Conservation (phyloP, 2,113 vertebrate species). For the Vombatus ursinus region DNA sequence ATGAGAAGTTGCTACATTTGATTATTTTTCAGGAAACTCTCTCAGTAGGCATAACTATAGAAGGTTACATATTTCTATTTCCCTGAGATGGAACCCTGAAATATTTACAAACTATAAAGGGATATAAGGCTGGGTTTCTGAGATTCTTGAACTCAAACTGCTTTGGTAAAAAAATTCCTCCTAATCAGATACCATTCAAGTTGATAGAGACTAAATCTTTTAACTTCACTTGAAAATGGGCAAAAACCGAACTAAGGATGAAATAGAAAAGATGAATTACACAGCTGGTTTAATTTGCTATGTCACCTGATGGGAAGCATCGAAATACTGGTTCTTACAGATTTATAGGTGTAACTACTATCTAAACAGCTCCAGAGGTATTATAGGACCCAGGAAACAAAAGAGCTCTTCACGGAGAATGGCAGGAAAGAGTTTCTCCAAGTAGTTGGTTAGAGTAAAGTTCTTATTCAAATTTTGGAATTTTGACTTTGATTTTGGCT, state of each 20-base stretch:
- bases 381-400: neutral
- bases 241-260: slow-evolving; percentile 51
- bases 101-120: slow-evolving; percentile 52
- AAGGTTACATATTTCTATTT: slow-evolving; percentile 59
- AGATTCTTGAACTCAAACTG: slow-evolving; percentile 65
- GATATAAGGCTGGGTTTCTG: slow-evolving; percentile 54
- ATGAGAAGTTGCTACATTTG: slow-evolving; percentile 37
- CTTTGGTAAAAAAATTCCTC: slow-evolving; percentile 62
- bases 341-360: slow-evolving; percentile 10
- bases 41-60: slow-evolving; percentile 51
- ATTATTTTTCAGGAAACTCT: slow-evolving; percentile 64
- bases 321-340: slow-evolving; percentile 9
- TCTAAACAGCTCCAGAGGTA: slow-evolving; percentile 16
- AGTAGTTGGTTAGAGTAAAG: slow-evolving; percentile 4
- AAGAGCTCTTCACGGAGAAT: neutral
- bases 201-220: neutral
- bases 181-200: slow-evolving; percentile 69
- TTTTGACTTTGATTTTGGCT: slow-evolving; percentile 44
- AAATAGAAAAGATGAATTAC: slow-evolving; percentile 60
- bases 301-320: slow-evolving; percentile 47
- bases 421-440: slow-evolving; percentile 32
- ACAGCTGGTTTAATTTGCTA: slow-evolving; percentile 57
- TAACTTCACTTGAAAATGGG: slow-evolving; percentile 47
- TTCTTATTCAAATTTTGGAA: slow-evolving; percentile 31
- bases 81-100: slow-evolving; percentile 41